Percentiles rank a stretch among this genome's conserved stretches.
Evolutionary conservation across 2,797 vertebrate species (phyloP).

Genomic region (Microhierax caerulescens): DNA sequence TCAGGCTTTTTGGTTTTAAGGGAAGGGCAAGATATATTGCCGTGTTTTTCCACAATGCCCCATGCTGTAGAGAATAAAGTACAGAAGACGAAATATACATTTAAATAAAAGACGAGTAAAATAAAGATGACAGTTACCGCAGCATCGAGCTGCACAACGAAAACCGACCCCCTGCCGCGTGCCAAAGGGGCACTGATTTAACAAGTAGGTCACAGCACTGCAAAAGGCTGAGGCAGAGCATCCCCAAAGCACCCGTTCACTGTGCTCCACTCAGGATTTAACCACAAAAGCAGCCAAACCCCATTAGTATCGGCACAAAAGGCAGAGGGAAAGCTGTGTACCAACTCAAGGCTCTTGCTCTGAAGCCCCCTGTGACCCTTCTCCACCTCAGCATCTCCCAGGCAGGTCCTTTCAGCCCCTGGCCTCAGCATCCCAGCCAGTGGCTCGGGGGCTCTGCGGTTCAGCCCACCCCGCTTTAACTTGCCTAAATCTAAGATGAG

Average conservation of each 20-base stretch:
- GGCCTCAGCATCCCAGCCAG: neutral
- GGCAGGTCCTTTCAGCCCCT: fast-evolving
- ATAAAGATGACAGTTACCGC: neutral
- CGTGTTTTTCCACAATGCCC: neutral
- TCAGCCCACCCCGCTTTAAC: neutral
- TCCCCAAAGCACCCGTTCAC: fast-evolving
- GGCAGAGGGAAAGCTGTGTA: neutral
- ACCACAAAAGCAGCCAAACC: neutral
- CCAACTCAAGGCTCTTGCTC: fast-evolving
- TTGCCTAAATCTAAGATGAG: neutral
- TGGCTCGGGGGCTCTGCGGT: fast-evolving
- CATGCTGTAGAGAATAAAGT: neutral
- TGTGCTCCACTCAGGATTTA: fast-evolving
- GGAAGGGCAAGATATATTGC: neutral
- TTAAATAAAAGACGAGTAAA: neutral
- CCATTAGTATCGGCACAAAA: fast-evolving
- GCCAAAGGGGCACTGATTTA: fast-evolving
- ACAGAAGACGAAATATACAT: neutral
- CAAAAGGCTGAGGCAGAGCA: neutral
- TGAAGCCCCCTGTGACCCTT: fast-evolving
- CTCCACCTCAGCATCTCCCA: neutral
- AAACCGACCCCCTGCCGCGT: fast-evolving
- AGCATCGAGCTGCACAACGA: fast-evolving
- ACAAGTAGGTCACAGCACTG: neutral
- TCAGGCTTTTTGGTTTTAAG: neutral